A percentile compares a stretch with the other conserved stretches of the same genome.
These are phyloP conservation scores for Pelagia noctiluca DNA, from an alignment of 30 jellyfish, hydroid and myxozoan genomes.

Conservation along the genomic window DNA sequence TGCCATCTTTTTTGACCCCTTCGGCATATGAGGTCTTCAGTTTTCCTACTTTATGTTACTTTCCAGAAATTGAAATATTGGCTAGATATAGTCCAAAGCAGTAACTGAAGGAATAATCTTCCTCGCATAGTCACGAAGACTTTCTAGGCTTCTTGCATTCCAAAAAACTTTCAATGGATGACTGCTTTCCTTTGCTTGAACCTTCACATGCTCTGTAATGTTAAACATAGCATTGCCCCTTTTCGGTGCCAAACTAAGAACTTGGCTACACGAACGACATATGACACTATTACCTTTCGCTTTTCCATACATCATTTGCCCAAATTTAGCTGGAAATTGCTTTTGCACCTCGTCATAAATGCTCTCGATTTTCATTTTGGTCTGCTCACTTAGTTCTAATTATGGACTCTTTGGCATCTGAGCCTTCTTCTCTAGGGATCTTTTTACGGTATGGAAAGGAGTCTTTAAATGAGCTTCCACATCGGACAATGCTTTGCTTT, in stretches of 20 bases:
- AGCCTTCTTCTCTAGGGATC: background rate
- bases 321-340: too few species aligned
- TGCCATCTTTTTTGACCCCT: background rate
- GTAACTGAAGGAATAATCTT: background rate
- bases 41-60: background rate
- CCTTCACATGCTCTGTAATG: background rate
- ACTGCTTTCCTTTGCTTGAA: background rate
- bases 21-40: slow-evolving; percentile 1
- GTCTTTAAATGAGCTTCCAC: background rate
- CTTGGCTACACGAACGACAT: background rate
- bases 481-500: slow-evolving; percentile 1
- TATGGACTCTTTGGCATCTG: background rate
- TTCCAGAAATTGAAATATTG: background rate
- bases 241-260: background rate
- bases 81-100: background rate
- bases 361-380: background rate
- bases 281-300: background rate
- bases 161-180: background rate
- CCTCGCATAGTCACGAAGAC: background rate
- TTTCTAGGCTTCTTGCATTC: background rate
- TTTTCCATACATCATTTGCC: too few species aligned
- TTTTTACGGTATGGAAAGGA: background rate
- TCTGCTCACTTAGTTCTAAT: background rate
- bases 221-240: slow-evolving; percentile 5
- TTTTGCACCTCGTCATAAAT: too few species aligned